phyloP scores from a whole-genome alignment of 2,113 vertebrate genomes.

The Anoura caudifer region DNA sequence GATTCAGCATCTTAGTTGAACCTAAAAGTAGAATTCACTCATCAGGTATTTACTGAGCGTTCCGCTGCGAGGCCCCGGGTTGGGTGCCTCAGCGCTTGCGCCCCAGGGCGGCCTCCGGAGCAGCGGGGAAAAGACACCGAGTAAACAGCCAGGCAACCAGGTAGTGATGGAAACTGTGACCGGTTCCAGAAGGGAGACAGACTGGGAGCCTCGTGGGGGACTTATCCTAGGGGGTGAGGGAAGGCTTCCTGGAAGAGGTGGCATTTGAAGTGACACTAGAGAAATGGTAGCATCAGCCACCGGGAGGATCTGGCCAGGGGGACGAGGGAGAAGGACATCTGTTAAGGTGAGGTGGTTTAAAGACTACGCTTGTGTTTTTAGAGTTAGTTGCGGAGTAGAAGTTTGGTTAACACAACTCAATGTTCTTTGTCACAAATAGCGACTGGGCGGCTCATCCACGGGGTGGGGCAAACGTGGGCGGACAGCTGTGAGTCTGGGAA shows the following conservation, averaged over 20 bases:
- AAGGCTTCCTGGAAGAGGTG: not conserved
- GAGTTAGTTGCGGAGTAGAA: constrained; percentile 68
- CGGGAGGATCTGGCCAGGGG: accelerated
- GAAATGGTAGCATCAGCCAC: not conserved
- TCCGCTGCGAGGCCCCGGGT: not conserved
- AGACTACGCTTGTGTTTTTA: constrained; percentile 69
- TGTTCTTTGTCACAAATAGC: not conserved
- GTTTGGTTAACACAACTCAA: constrained; percentile 21
- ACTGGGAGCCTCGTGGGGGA: not conserved
- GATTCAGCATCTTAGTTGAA: not conserved
- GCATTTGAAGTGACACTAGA: not conserved
- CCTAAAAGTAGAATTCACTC: too few species aligned
- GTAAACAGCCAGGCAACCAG: not conserved
- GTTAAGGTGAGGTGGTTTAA: not conserved
- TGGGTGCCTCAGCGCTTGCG: not conserved
- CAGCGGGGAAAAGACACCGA: not conserved
- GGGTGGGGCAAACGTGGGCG: not conserved
- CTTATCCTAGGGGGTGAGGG: too few species aligned
- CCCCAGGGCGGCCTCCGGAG: not conserved
- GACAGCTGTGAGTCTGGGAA: not conserved
- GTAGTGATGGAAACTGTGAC: too few species aligned
- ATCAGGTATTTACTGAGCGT: too few species aligned
- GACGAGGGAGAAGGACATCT: not conserved
- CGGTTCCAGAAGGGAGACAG: not conserved
- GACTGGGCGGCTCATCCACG: not conserved